Percentiles rank a stretch among this genome's conserved stretches.
phyloP scores from a whole-genome alignment of 2,113 vertebrate species.

The Tautogolabrus adspersus region DNA sequence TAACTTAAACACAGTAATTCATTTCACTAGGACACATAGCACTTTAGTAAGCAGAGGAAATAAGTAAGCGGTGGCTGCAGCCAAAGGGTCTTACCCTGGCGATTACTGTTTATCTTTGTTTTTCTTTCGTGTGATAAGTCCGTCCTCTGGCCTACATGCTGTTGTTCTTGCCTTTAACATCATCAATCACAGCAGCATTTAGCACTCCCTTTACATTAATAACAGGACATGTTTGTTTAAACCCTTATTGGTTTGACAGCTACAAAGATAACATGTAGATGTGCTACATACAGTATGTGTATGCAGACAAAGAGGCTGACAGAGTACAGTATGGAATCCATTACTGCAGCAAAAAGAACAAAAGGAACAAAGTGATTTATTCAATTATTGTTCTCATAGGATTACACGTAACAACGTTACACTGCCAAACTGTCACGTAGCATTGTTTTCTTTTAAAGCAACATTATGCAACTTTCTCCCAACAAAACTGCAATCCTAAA shows the following conservation, averaged over 20 bases:
- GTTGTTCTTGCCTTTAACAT: slow-evolving; percentile 48
- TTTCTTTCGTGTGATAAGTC: slow-evolving; percentile 57
- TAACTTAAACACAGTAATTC: slow-evolving; percentile 46
- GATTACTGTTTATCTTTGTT: slow-evolving; percentile 59
- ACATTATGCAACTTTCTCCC: too few relatives aligned
- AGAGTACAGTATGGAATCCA: neutral
- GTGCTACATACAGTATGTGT: neutral
- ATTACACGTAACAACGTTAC: too few relatives aligned
- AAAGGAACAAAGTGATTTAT: too few relatives aligned
- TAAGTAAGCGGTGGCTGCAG: slow-evolving; percentile 23
- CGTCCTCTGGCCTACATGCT: slow-evolving; percentile 50
- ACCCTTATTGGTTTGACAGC: slow-evolving; percentile 34
- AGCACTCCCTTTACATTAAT: slow-evolving; percentile 62
- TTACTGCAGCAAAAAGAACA: too few relatives aligned
- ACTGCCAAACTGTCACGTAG: too few relatives aligned
- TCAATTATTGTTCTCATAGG: too few relatives aligned
- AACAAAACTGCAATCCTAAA: too few relatives aligned
- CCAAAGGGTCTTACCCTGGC: slow-evolving; percentile 30
- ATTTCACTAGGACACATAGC: slow-evolving; percentile 15
- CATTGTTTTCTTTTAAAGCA: too few relatives aligned
- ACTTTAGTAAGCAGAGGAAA: slow-evolving; percentile 52
- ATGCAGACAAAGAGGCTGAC: neutral
- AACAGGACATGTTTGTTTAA: slow-evolving; percentile 48
- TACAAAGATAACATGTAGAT: slow-evolving; percentile 14
- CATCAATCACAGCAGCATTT: slow-evolving; percentile 56